Evolutionary conservation across 2,888 invertebrate genomes (phyloP), one percentile per base, ranked within the genome.

Genomic region (Sarcophaga variegata): DNA sequence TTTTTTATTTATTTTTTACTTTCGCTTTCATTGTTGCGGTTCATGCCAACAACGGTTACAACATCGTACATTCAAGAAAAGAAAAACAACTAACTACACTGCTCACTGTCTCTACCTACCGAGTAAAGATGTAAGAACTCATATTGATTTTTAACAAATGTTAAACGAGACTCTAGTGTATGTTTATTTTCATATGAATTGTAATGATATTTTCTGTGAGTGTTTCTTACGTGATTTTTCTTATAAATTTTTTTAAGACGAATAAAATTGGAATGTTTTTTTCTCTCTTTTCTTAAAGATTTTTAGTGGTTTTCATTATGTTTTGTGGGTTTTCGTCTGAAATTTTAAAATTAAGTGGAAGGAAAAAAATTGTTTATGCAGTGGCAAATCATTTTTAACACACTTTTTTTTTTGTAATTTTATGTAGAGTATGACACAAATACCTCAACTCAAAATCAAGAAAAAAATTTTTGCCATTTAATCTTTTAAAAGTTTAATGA

Each of bases 11-110:
- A 12, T 54, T 54, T 71, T 72, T 84, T 67, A 84, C 84, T 84
- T 84, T 84, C 80, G 84, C 71, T 84, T 84, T 84, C 76, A 71
- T 76, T 80, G 66, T 62, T 49, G 66, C 25, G 71, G 49, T 84
- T 81, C 60, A 70, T 71, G 75, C 27, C 69, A 66, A 67, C 45
- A 64, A 49, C 69, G 37, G 69, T 83, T 83, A 76, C 83, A 74
- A 45, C 84, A 80, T 49, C 49, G 14, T 71, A 71, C 17, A 64
- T 3, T 25, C 12, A 22, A n/a, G n/a, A 4, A 20, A 37, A 20
- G 8, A 60, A 54, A 76, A 14, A 3, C 22, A 62, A 67, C 6
- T 17, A 4, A 14, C 14, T 17, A 66, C 82, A 60, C 10, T n/a
- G 14, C 0, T 25, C 25, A 77, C 2, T 82, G 20, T 22, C 54